These are phyloP conservation scores for Pionites leucogaster DNA, from an alignment of 2,113 vertebrate species.

Conservation along the genomic window DNA sequence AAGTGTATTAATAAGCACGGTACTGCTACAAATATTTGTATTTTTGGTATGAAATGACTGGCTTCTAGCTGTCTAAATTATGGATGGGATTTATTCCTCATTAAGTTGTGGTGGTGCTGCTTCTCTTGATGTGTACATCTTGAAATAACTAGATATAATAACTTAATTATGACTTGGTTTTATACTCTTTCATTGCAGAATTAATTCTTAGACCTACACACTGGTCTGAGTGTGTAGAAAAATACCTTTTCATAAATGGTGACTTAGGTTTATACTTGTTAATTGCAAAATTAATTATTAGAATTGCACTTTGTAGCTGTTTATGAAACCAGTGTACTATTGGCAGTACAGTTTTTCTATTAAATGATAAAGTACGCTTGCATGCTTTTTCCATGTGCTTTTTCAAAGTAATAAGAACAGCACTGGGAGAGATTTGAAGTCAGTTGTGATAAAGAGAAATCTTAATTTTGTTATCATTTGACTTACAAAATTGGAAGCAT, in stretches of 20 bases:
- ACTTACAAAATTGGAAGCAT: not conserved
- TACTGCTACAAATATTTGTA: not conserved
- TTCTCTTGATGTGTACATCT: not conserved
- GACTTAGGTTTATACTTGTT: not conserved
- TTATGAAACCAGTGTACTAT: not conserved
- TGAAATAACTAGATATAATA: not conserved
- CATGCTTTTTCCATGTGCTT: not conserved
- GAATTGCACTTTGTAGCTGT: not conserved
- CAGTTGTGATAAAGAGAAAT: not conserved
- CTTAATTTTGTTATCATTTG: not conserved
- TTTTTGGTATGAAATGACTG: not conserved
- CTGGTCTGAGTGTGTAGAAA: not conserved
- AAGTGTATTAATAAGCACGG: not conserved
- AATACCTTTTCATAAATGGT: not conserved
- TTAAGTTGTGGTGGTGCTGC: constrained; percentile 3
- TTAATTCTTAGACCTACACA: not conserved
- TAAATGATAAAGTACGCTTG: not conserved
- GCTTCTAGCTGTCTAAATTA: constrained; percentile 47
- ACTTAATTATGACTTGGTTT: not conserved
- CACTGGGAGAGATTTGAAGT: not conserved
- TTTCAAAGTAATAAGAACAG: not conserved
- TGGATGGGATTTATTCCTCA: constrained; percentile 17
- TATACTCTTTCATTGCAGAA: not conserved
- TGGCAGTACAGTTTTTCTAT: not conserved
- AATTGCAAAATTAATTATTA: not conserved